phyloP scores from a whole-genome alignment of 2,888 invertebrate genomes.

The Lasioglossum malachurum region DNA sequence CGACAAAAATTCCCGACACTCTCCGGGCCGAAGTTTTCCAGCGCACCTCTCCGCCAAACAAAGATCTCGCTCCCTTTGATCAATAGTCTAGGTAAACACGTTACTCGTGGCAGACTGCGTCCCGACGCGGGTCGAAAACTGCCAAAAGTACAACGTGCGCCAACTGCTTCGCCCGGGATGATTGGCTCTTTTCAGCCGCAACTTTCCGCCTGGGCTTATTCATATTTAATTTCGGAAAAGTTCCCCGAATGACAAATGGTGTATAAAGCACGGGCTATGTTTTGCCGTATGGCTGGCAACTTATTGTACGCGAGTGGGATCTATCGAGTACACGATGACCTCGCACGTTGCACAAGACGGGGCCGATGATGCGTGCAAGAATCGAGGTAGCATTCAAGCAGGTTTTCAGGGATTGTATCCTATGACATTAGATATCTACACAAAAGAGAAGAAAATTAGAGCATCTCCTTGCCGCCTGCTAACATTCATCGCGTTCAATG shows the following conservation, averaged over 20 bases:
- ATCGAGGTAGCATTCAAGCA: neutral
- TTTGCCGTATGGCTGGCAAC: neutral
- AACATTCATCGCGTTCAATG: neutral
- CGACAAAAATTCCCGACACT: constrained; percentile 47
- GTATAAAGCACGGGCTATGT: neutral
- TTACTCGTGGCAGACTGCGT: constrained; percentile 48
- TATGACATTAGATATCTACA: neutral
- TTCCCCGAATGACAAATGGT: neutral
- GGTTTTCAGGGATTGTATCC: neutral
- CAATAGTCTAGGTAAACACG: constrained; percentile 61
- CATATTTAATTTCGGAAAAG: neutral
- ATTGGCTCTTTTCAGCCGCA: constrained; percentile 42
- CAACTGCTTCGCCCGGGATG: constrained; percentile 8
- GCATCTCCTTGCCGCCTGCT: neutral
- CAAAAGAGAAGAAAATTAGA: neutral
- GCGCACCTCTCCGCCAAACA: constrained; percentile 49
- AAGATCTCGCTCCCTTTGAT: constrained; percentile 58
- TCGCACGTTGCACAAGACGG: neutral
- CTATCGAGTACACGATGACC: neutral
- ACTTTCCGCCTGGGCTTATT: constrained; percentile 19
- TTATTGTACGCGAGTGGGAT: neutral
- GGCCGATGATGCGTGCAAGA: neutral
- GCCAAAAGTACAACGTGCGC: constrained; percentile 55
- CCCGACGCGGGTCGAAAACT: constrained; percentile 49
- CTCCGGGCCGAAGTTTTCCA: constrained; percentile 43